Conservation (phyloP, 2,113 vertebrate species). For the Jaculus jaculus region DNA sequence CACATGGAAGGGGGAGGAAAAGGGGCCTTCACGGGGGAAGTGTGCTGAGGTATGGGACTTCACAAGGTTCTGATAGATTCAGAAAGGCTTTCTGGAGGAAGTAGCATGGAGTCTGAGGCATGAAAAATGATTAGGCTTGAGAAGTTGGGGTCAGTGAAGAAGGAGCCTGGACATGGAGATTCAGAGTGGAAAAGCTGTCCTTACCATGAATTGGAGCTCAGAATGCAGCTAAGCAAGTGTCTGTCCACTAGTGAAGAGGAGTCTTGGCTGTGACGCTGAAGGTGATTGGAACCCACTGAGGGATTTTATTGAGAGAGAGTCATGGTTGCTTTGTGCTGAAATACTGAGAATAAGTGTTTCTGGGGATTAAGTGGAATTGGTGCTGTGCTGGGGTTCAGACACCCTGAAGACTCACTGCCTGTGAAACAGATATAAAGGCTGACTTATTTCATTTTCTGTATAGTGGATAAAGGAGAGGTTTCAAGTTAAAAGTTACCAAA, state of each 20-base stretch:
- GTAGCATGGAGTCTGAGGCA: background rate
- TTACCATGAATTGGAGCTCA: background rate
- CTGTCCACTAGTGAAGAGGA: background rate
- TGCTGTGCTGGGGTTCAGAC: background rate
- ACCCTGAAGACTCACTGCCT: background rate
- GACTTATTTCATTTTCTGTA: background rate
- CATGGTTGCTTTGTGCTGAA: background rate
- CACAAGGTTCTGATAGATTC: background rate
- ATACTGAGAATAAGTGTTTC: background rate
- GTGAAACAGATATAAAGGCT: no score
- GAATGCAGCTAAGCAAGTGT: background rate
- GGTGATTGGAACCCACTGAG: background rate
- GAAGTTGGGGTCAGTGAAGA: background rate
- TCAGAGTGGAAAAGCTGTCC: background rate
- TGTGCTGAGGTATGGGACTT: background rate
- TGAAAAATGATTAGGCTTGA: background rate
- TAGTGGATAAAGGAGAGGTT: background rate
- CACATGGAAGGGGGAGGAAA: accelerated
- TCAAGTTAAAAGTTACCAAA: background rate
- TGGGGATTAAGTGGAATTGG: background rate
- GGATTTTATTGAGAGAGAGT: background rate
- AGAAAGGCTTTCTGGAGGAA: background rate
- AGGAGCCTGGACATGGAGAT: background rate
- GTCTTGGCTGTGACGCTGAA: background rate
- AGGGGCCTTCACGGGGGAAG: background rate